Evolutionary conservation across 2,888 invertebrate genomes (phyloP).

Genomic region (Drosophila stalkeri): DNA sequence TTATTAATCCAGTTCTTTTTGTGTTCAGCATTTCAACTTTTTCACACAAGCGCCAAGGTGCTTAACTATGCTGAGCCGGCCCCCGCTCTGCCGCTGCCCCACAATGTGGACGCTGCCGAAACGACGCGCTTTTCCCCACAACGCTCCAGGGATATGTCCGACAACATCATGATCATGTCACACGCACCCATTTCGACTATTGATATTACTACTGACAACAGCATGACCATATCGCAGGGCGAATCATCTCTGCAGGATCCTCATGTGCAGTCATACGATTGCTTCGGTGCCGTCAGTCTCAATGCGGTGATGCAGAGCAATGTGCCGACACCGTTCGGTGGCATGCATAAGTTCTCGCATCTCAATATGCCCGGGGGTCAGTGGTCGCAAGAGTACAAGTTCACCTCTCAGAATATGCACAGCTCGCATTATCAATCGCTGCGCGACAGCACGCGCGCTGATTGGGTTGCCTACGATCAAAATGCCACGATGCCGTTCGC

Average conservation of each 20-base stretch:
- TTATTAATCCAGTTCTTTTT: conserved; percentile 5
- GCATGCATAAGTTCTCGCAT: conserved; percentile 87
- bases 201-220: conserved; percentile 80
- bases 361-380: conserved; percentile 92
- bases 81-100: conserved; percentile 87
- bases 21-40: conserved; percentile 48
- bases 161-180: conserved; percentile 87
- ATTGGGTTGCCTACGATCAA: conserved; percentile 80
- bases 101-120: conserved; percentile 88
- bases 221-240: conserved; percentile 28
- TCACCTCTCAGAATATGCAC: conserved; percentile 89
- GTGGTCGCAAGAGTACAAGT: conserved; percentile 89
- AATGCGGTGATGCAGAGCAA: conserved; percentile 91
- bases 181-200: conserved; percentile 81
- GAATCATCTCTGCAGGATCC: conserved; percentile 86
- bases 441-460: conserved; percentile 83
- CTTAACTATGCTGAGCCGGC: conserved; percentile 87
- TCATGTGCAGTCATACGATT: conserved; percentile 89
- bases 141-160: conserved; percentile 88
- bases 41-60: conserved; percentile 71
- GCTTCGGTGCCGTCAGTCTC: conserved; percentile 88
- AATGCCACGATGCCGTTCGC: conserved; percentile 53
- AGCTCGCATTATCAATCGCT: conserved; percentile 88
- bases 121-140: conserved; percentile 88
- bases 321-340: conserved; percentile 89